Conservation (phyloP, 2,888 invertebrate genomes). For the Neoaliturus tenellus region DNA sequence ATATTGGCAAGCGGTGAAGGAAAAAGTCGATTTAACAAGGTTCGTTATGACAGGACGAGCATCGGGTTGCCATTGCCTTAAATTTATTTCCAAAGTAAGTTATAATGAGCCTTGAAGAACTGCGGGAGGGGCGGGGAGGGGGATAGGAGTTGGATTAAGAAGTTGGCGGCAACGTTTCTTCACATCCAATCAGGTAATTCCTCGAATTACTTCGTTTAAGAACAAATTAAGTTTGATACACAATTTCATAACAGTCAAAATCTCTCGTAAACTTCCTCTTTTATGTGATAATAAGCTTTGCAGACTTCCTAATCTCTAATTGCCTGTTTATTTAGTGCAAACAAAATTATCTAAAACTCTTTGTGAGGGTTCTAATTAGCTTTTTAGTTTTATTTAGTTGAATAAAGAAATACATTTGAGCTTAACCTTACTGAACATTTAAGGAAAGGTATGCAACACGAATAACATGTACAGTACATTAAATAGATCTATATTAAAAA, state of each 20-base stretch:
- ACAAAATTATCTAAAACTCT: background rate
- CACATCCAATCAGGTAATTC: conserved; percentile 52
- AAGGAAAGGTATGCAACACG: no score
- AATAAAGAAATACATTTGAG: no score
- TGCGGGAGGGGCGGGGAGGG: background rate
- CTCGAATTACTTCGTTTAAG: conserved; percentile 43
- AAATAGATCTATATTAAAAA: no score
- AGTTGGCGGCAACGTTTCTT: conserved; percentile 49
- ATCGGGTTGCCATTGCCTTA: conserved; percentile 59
- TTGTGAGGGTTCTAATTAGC: background rate
- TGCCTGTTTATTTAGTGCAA: conserved; percentile 28
- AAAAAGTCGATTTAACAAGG: conserved; percentile 58
- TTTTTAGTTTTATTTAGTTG: background rate
- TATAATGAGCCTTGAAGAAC: conserved; percentile 54
- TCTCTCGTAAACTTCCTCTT: conserved; percentile 42
- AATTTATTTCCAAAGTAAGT: conserved; percentile 60
- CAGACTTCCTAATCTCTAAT: conserved; percentile 29
- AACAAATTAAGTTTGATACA: conserved; percentile 53
- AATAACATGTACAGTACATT: no score
- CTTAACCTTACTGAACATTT: no score
- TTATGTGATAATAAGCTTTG: conserved; percentile 42
- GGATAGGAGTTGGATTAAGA: conserved; percentile 33
- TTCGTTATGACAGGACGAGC: conserved; percentile 58
- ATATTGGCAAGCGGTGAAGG: conserved; percentile 35
- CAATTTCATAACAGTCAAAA: conserved; percentile 48